These are phyloP conservation scores for Alectura lathami DNA, from an alignment of 2,113 vertebrate species.

Conservation along the genomic window DNA sequence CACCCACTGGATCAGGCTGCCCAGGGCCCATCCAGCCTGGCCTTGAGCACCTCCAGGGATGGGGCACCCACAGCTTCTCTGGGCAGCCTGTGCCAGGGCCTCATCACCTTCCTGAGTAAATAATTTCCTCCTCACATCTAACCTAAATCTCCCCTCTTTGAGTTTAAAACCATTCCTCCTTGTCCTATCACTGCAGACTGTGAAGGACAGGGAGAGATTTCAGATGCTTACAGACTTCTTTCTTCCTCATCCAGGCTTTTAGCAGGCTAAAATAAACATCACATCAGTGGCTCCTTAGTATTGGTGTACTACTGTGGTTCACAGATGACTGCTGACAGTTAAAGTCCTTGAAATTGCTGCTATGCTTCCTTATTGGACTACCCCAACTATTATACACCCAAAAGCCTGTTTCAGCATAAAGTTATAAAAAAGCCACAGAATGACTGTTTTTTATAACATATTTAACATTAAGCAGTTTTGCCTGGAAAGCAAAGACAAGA, in stretches of 20 bases:
- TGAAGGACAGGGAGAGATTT: rapidly evolving
- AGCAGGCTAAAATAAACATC: not conserved
- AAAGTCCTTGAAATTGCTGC: not conserved
- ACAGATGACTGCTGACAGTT: not conserved
- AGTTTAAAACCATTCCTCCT: no score
- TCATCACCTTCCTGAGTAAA: no score
- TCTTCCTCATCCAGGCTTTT: not conserved
- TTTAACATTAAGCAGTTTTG: not conserved
- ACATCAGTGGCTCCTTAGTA: not conserved
- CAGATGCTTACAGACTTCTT: not conserved
- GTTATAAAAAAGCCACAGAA: not conserved
- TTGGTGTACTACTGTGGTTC: not conserved
- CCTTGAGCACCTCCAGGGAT: no score
- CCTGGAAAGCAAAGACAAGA: not conserved
- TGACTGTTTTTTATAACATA: not conserved
- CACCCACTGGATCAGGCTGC: no score
- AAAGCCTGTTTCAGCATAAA: not conserved
- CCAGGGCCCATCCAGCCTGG: no score
- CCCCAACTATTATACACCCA: not conserved
- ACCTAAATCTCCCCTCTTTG: no score
- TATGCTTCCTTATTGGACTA: not conserved
- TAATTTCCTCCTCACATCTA: no score
- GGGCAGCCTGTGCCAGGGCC: no score
- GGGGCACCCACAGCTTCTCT: no score
- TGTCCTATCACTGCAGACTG: no score